phyloP scores from a whole-genome alignment of 2,113 vertebrate genomes.

The Coregonus clupeaformis region DNA sequence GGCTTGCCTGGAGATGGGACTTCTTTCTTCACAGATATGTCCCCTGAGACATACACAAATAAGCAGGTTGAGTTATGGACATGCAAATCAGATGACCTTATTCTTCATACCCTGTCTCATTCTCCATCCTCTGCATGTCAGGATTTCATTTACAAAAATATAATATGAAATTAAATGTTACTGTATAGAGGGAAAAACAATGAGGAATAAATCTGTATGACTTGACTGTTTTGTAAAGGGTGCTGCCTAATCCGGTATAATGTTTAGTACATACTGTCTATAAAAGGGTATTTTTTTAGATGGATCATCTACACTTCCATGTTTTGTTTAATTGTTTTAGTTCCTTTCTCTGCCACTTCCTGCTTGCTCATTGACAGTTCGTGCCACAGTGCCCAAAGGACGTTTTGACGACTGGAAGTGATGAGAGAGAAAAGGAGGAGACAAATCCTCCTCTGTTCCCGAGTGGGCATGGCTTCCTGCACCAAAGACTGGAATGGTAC shows the following conservation, averaged over 20 bases:
- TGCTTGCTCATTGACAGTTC: background rate
- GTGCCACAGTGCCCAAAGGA: background rate
- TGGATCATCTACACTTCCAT: slow-evolving; percentile 12
- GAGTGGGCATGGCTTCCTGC: slow-evolving; percentile 1
- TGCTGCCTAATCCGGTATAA: background rate
- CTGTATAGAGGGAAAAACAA: background rate
- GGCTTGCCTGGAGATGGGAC: slow-evolving; percentile 85
- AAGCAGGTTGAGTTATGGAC: background rate
- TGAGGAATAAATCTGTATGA: background rate
- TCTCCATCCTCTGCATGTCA: background rate
- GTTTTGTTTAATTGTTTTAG: slow-evolving; percentile 12
- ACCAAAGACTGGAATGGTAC: background rate
- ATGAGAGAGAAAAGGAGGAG: background rate
- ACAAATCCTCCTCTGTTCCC: background rate
- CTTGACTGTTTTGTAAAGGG: background rate
- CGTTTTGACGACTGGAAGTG: background rate
- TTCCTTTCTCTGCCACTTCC: background rate
- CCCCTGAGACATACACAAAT: slow-evolving; percentile 63
- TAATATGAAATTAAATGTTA: background rate
- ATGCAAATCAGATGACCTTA: background rate
- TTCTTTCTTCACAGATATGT: slow-evolving; percentile 93
- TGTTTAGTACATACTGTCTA: background rate
- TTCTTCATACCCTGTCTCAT: background rate
- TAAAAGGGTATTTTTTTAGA: background rate
- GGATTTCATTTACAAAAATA: background rate